A percentile compares a stretch with the other conserved stretches of the same genome.
These are phyloP conservation scores for Lordiphosa andalusiaca DNA, from an alignment of 2,888 invertebrate genomes.

Conservation along the genomic window DNA sequence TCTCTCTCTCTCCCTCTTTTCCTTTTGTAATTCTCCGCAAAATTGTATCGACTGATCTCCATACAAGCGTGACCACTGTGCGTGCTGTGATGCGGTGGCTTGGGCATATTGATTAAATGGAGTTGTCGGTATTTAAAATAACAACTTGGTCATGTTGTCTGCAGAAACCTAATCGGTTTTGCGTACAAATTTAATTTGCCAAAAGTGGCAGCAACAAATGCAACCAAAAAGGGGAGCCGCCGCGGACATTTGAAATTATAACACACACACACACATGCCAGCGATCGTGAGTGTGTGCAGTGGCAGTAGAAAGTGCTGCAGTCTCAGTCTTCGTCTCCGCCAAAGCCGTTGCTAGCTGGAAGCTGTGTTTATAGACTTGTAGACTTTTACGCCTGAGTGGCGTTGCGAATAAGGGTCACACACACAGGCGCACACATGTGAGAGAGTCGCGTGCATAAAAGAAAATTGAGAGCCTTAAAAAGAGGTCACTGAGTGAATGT, in stretches of 20 bases:
- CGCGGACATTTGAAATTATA: slow-evolving; percentile 67
- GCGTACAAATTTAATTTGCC: slow-evolving; percentile 75
- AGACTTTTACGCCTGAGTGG: slow-evolving; percentile 71
- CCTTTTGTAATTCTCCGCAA: too few species aligned
- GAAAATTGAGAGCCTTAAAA: slow-evolving; percentile 61
- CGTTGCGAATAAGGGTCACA: slow-evolving; percentile 74
- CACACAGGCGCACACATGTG: slow-evolving; percentile 38
- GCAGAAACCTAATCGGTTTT: slow-evolving; percentile 72
- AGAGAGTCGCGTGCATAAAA: slow-evolving; percentile 65
- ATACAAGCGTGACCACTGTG: slow-evolving; percentile 6
- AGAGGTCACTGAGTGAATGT: slow-evolving; percentile 74
- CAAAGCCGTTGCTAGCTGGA: slow-evolving; percentile 52
- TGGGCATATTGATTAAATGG: slow-evolving; percentile 71
- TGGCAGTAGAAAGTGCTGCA: slow-evolving; percentile 66
- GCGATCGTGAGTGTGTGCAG: slow-evolving; percentile 40
- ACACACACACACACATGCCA: slow-evolving; percentile 51
- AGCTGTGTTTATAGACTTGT: slow-evolving; percentile 75
- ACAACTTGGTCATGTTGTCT: slow-evolving; percentile 71
- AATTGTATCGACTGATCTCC: too few species aligned
- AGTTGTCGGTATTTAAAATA: slow-evolving; percentile 75
- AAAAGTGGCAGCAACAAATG: slow-evolving; percentile 71
- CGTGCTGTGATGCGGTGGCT: slow-evolving; percentile 19
- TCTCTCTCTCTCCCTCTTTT: too few species aligned
- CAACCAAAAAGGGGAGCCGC: slow-evolving; percentile 65
- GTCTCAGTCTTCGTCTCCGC: slow-evolving; percentile 9